Evolutionary conservation across 2,888 invertebrate species (phyloP), one percentile per base, ranked within the genome.

Genomic region (Nymphalis c-album): DNA sequence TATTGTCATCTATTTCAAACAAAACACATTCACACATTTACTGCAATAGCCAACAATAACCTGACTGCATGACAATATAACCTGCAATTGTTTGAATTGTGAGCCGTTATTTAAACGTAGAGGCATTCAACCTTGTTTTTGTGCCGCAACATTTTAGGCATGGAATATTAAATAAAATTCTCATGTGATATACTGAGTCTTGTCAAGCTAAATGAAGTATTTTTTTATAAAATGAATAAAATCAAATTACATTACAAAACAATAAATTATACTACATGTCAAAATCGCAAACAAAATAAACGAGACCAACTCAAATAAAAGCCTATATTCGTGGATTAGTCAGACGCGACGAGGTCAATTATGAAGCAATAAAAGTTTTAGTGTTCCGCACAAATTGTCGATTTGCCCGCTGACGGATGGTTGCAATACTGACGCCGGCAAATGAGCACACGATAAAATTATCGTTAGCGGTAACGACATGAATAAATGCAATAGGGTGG

Each of bases 391-490:
- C 90, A 90, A 91, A 91, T 92, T 88, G 90, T 84, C 90, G 90
- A 88, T 91, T 90, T 88, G 87, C 85, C 83, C 85, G 83, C 86
- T 91, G 91, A 92, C 90, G 90, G 87, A 91, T 91, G 86, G 88
- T 82, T 86, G 85, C 86, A 87, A 87, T 86, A 83, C 88, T 87
- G 90, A 88, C 88, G 91, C 88, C 91, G 85, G 86, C 89, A 92
- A 93, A 93, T 93, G 92, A 93, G 92, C 92, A 91, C 90, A 90
- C 92, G 92, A 93, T 93, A 93, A 92, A 93, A 93, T 93, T 92
- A 93, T 92, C 92, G 92, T 93, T 93, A 92, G 91, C 88, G 85
- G 91, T 92, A 93, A 93, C 92, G 92, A 93, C 92, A 93, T 92
- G 92, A 92, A 93, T 93, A 92, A 93, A 93, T 93, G 92, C 91